A percentile compares a stretch with the other conserved stretches of the same genome.
Conservation (phyloP, 2,888 invertebrate species). For the Trypoxylon attenuatum region DNA sequence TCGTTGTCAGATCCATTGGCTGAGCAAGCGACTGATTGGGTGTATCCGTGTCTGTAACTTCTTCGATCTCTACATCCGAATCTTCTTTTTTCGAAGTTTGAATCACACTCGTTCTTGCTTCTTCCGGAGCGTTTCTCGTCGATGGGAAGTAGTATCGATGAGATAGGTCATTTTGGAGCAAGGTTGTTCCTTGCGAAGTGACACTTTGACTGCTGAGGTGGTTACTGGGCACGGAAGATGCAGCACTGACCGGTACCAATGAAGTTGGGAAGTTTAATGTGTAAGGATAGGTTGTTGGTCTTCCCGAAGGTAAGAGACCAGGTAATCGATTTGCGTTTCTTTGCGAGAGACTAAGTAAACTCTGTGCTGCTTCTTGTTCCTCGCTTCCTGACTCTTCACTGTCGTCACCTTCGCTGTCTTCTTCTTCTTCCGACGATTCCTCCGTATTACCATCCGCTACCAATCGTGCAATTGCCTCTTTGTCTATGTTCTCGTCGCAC, state of each 20-base stretch:
- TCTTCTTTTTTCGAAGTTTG: constrained; percentile 59
- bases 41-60: constrained; percentile 44
- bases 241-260: constrained; percentile 27
- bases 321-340: constrained; percentile 75
- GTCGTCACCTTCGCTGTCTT: constrained; percentile 66
- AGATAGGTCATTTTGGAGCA: constrained; percentile 64
- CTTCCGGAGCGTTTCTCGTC: constrained; percentile 57
- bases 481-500: constrained; percentile 79
- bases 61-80: constrained; percentile 54
- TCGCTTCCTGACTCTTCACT: constrained; percentile 72
- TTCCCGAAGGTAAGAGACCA: constrained; percentile 78
- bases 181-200: constrained; percentile 52
- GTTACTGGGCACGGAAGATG: constrained; percentile 39
- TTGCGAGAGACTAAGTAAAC: constrained; percentile 85
- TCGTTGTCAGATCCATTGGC: constrained; percentile 75
- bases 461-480: constrained; percentile 76
- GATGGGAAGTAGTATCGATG: constrained; percentile 73
- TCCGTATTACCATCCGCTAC: constrained; percentile 78
- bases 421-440: constrained; percentile 74
- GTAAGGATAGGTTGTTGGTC: constrained; percentile 84
- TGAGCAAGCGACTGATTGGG: constrained; percentile 48
- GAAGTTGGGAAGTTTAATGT: constrained; percentile 59
- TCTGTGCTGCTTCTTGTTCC: constrained; percentile 91
- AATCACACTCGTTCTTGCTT: constrained; percentile 54
- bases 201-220: constrained; percentile 46